Evolutionary conservation across 2,888 invertebrate species (phyloP).

Genomic region (Coleophora flavipennella): DNA sequence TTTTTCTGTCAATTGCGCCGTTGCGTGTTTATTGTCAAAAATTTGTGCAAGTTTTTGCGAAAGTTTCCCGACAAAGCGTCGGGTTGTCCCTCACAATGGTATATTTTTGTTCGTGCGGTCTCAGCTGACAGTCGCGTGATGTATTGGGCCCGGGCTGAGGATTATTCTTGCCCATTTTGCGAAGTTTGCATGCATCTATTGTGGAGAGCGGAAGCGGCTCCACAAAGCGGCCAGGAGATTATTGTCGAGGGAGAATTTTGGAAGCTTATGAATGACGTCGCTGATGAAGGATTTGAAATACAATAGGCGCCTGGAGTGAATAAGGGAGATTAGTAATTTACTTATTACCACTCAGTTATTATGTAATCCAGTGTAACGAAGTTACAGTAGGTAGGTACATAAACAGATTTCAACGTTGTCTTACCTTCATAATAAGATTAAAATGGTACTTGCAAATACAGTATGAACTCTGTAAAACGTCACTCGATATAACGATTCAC

Average conservation of each 20-base stretch:
- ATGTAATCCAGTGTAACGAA: too few species aligned
- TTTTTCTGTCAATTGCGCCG: conserved; percentile 31
- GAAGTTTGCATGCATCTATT: conserved; percentile 69
- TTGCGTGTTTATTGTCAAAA: conserved; percentile 49
- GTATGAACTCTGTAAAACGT: too few species aligned
- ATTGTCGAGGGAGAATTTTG: conserved; percentile 46
- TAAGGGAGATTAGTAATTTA: too few species aligned
- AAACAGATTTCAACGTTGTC: too few species aligned
- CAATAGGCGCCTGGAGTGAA: conserved; percentile 25
- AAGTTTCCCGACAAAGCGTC: conserved; percentile 59
- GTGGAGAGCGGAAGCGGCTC: conserved; percentile 62
- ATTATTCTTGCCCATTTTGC: conserved; percentile 72
- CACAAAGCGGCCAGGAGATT: conserved; percentile 58
- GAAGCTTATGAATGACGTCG: conserved; percentile 39
- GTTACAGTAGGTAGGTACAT: too few species aligned
- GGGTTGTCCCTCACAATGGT: conserved; percentile 52
- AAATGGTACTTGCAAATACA: too few species aligned
- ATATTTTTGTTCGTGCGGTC: conserved; percentile 70
- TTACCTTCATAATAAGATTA: too few species aligned
- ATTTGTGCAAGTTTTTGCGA: conserved; percentile 65
- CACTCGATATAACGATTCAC: too few species aligned
- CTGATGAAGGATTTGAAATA: conserved; percentile 39
- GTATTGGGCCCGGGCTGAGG: conserved; percentile 62
- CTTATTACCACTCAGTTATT: too few species aligned
- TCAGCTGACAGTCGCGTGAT: conserved; percentile 67